A percentile compares a stretch with the other conserved stretches of the same genome.
These are phyloP conservation scores for Melierax canorus DNA, from an alignment of 2,113 vertebrate species.

Conservation along the genomic window DNA sequence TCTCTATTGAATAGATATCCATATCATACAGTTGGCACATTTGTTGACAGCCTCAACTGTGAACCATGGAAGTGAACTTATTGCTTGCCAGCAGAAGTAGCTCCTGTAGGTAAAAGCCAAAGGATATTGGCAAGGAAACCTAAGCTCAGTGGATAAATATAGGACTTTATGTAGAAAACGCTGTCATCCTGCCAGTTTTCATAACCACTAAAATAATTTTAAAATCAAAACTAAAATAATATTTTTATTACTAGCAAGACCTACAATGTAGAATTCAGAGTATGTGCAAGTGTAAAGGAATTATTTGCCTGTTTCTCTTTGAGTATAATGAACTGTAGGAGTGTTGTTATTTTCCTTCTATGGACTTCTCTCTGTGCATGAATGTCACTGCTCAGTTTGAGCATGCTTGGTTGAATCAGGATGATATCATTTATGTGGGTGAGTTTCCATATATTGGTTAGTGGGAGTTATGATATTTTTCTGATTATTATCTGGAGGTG, in stretches of 20 bases:
- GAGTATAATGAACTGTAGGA: slow-evolving; percentile 5
- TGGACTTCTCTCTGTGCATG: not conserved
- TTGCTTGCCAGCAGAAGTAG: slow-evolving; percentile 39
- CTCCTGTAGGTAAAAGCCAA: slow-evolving; percentile 42
- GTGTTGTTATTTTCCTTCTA: slow-evolving; percentile 38
- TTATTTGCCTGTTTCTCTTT: not conserved
- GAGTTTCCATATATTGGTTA: slow-evolving; percentile 60
- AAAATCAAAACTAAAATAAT: not conserved
- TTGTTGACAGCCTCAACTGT: slow-evolving; percentile 57
- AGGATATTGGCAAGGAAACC: slow-evolving; percentile 45
- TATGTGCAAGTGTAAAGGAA: not conserved
- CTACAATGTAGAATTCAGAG: not conserved
- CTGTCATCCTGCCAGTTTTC: slow-evolving; percentile 37
- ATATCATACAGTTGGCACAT: slow-evolving; percentile 33
- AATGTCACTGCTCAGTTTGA: slow-evolving; percentile 29
- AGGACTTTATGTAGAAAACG: slow-evolving; percentile 38
- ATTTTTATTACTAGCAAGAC: not conserved
- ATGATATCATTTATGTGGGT: slow-evolving; percentile 44
- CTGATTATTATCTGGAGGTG: slow-evolving; percentile 46
- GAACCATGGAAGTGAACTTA: slow-evolving; percentile 43
- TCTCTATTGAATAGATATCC: slow-evolving; percentile 22
- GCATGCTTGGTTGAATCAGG: slow-evolving; percentile 23
- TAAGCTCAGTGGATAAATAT: slow-evolving; percentile 45
- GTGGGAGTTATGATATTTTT: slow-evolving; percentile 62
- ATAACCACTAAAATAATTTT: not conserved